Base-by-base conservation (phyloP, 2,888 invertebrate genomes). In the Leptothorax acervorum region DNA sequence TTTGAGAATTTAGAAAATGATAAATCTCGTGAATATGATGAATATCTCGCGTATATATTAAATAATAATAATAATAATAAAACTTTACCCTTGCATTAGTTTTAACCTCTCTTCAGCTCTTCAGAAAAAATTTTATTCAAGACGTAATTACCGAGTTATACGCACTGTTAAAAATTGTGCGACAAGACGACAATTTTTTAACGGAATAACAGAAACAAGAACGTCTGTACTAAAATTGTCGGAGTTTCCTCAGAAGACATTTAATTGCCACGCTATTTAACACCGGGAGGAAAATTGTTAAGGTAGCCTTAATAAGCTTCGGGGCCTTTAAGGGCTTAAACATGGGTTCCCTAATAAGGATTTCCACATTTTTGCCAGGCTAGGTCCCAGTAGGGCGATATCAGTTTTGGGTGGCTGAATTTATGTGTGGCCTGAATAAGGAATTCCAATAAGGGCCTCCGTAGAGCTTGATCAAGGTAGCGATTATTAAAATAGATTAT, bases 181-280 rank as follows among this genome's bases (percentile, higher is more conserved):
- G 12, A 66, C 18, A 11, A n/a, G 15, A 15, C 12, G 2, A 51
- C 0, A 57, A 39, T 23, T 28, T 63, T 63, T 15, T 15, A 75
- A 45, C n/a, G 12, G 1, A 75, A 35, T 62, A 74, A 76, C 65
- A 78, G 15, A 55, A 62, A 76, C 11, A 15, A 9, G 5, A 57
- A 65, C 31, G 8, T 35, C 31, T 23, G 15, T 39, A 68, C 15
- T 68, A 70, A n/a, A 63, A 57, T 57, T 35, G 15, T 35, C 12
- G 18, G 9, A 4, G 31, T 31, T 68, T 12, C 15, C 11, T 78
- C 18, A 45, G 45, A 70, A 79, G 57, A 57, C 11, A 0, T 70
- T 70, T 78, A 68, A 78, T 70, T 71, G 3, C 11, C 45, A n/a
- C 5, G 11, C 15, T 70, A 57, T 45, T 57, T 79, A 71, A 15